Base-by-base conservation (phyloP, 2,797 vertebrate species). In the Sebastes kiyomatsui region DNA sequence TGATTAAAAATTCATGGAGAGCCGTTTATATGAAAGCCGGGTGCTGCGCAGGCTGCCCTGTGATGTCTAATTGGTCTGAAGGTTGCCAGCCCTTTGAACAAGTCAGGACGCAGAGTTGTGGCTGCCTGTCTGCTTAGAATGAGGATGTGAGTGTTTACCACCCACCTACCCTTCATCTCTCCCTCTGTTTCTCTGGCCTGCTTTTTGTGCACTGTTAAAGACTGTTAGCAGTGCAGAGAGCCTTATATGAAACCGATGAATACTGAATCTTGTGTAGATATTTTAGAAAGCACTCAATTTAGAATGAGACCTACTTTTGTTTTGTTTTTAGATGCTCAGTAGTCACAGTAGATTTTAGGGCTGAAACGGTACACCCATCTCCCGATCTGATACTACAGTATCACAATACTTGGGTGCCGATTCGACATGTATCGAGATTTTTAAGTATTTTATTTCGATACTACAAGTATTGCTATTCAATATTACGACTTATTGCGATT, bases 51-150 rank as follows among this genome's bases (percentile, higher is more conserved):
- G 89, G 85, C 93, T 90, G 90, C 87, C 89, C 92, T 95, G 91
- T 95, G 94, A 95, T 94, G 94, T 95, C 92, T 95, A 95, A 95
- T 96, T 95, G 94, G 94, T 94, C 93, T 94, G 93, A 94, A 94
- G 95, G 93, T 95, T 95, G 93, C 92, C 91, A 92, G 82, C 89
- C 88, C 94, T 96, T 95, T 96, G 93, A 96, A 95, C 94, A 92
- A 94, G 94, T 95, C 88, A 77, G 92, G 90, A 91, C 91, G 85
- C 89, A 87, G 87, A 90, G 88, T 86, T 91, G 90, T 82, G 90
- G 91, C 86, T 79, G 89, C 83, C 86, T 86, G 87, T 92, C 91
- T 94, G 90, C 91, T 88, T 72, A 69, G 89, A 93, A 94, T 94
- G 86, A 89, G 84, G 90, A 94, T 94, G 84, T 78, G 83, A 84